These are phyloP conservation scores for Intellagama lesueurii DNA, from an alignment of 2,797 vertebrate species.

Conservation along the genomic window DNA sequence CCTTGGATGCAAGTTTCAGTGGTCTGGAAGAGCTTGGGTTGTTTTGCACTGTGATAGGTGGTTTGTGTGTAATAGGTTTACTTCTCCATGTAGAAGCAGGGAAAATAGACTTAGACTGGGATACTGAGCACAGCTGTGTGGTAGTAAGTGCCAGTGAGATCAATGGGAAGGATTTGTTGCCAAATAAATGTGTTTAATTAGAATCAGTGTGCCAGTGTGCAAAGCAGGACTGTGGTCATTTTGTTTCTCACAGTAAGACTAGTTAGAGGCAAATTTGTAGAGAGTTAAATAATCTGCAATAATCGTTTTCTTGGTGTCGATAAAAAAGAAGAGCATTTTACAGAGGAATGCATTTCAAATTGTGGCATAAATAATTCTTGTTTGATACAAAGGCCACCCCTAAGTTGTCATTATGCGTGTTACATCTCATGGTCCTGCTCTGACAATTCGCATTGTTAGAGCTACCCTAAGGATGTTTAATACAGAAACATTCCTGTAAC, in stretches of 20 bases:
- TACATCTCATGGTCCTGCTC: constrained; percentile 1
- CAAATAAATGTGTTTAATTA: constrained; percentile 17
- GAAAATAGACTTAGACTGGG: constrained; percentile 6
- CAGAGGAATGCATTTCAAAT: constrained; percentile 3
- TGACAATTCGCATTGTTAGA: constrained; percentile 12
- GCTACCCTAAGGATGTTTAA: constrained; percentile 7
- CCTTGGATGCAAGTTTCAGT: background rate
- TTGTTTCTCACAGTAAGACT: constrained; percentile 20
- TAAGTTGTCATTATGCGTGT: constrained; percentile 19
- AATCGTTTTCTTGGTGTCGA: constrained; percentile 20
- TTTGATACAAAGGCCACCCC: constrained; percentile 24
- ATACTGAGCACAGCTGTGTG: background rate
- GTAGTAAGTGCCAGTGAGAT: constrained; percentile 12
- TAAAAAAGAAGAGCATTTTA: constrained; percentile 34
- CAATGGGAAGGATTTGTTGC: background rate
- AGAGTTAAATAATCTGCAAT: constrained; percentile 39
- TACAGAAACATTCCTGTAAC: background rate
- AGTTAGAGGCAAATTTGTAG: background rate
- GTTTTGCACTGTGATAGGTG: constrained; percentile 23
- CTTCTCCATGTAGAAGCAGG: constrained; percentile 47
- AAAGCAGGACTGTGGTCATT: constrained; percentile 28
- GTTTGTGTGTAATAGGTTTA: constrained; percentile 42
- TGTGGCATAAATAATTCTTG: constrained; percentile 9
- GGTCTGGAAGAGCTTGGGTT: constrained; percentile 26
- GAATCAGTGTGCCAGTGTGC: constrained; percentile 31